Evolutionary conservation across 23 tunicate species (phyloP), one percentile per base, ranked within the genome.

Genomic region (Phallusia fumigata): DNA sequence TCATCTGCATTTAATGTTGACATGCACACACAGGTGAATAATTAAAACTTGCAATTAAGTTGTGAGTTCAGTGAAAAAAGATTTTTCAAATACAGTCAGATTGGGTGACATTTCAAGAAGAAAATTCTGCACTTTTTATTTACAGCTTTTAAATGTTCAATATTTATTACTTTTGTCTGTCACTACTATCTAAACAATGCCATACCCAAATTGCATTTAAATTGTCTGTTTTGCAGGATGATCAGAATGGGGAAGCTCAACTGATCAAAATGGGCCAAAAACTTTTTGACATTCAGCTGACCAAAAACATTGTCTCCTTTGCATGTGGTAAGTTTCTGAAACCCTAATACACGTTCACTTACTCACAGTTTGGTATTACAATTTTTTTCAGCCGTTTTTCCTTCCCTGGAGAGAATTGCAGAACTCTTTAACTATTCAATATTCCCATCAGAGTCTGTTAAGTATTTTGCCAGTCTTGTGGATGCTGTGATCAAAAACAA

Each of bases 1-100:
- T 87, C 90, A 18, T 85, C 90, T 22, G 90, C 90, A 3, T 87
- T 87, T 36, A 82, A 85, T 76, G 75, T 64, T 22, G 74, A 87
- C 31, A 75, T 87, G 30, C 65, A 87, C 45, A 34, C 82, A 15
- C 85, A 82, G 40, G 81, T 80, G 36, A 26, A 5, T 8, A 34
- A 2, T 1, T 28, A 33, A 74, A 21, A 28, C 45, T 74, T 74
- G 13, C 69, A 58, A 58, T 58, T 13, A 21, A 58, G 13, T 24
- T 58, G 69, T 40, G 8, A 3, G 10, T 40, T 40, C 10, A 40
- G 10, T n/a, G n/a, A 40, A 10, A 3, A 40, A 5, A 40, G 5
- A 10, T 40, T 10, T 10, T 40, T 40, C 47, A 40, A 3, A 40
- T 10, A 40, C 47, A 40, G 5, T 40, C 47, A 40, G 47, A 40